Percentiles rank a stretch among this genome's conserved stretches.
phyloP scores from a whole-genome alignment of 2,888 invertebrate species.

The Luperina testacea region DNA sequence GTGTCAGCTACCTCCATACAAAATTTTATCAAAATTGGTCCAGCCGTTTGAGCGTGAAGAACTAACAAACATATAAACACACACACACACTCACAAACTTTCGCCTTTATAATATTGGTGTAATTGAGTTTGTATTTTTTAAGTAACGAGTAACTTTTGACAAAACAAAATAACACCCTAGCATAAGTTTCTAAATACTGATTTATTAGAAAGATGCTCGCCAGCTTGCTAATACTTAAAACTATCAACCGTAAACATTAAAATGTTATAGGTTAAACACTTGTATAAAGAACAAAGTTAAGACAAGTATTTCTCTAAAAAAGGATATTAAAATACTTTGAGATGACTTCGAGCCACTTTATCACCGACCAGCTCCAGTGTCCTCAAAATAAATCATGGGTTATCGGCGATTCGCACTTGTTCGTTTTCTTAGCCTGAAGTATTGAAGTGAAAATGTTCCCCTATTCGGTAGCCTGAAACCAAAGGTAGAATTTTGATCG shows the following conservation, averaged over 20 bases:
- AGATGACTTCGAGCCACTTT: conserved; percentile 18
- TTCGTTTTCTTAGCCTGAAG: conserved; percentile 25
- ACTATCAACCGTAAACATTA: background rate
- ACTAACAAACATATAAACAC: no score
- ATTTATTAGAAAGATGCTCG: background rate
- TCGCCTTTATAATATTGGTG: no score
- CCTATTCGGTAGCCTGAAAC: background rate
- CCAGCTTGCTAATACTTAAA: background rate
- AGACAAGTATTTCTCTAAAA: background rate
- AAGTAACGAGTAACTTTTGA: background rate
- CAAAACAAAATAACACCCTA: background rate
- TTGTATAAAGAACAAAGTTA: background rate
- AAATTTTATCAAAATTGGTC: no score
- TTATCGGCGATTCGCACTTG: conserved; percentile 49
- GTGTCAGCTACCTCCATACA: no score
- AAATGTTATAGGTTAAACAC: background rate
- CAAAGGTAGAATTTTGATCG: background rate
- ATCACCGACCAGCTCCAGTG: conserved; percentile 14
- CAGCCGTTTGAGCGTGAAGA: no score
- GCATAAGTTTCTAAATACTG: background rate
- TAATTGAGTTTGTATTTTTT: background rate
- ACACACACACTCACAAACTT: no score
- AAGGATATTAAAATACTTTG: conserved; percentile 28
- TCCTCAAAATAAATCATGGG: conserved; percentile 55
- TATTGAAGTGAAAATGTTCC: conserved; percentile 36